Evolutionary conservation across 2,888 invertebrate genomes (phyloP).

Genomic region (Acronicta psi): DNA sequence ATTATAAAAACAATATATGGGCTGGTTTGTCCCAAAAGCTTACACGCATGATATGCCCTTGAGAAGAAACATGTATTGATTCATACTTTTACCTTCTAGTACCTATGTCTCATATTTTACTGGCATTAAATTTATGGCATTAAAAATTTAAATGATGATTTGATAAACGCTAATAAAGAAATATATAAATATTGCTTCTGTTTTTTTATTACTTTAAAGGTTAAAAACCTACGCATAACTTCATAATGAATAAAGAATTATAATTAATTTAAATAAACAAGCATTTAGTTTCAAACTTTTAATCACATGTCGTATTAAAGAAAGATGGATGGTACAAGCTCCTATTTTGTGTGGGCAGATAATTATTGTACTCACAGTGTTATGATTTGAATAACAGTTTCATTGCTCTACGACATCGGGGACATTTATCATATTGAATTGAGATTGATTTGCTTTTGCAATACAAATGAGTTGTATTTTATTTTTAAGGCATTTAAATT

Average conservation of each 20-base stretch:
- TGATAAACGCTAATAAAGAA: no score
- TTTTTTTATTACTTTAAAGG: conserved; percentile 1
- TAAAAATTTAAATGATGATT: no score
- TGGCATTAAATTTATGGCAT: no score
- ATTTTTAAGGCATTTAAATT: conserved; percentile 1
- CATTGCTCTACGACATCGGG: conserved; percentile 6
- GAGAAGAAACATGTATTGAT: no score
- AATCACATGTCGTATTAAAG: conserved; percentile 20
- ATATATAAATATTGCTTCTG: neutral
- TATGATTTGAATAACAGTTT: conserved; percentile 20
- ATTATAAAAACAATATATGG: no score
- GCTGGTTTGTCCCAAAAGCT: no score
- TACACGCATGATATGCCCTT: no score
- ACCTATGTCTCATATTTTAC: no score
- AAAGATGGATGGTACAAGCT: conserved; percentile 26
- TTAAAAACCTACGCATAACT: neutral
- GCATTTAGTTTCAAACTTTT: conserved; percentile 20
- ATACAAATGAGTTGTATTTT: conserved; percentile 1
- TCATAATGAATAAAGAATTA: conserved; percentile 7
- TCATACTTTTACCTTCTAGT: no score
- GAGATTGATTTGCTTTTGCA: conserved; percentile 20
- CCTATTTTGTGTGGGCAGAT: conserved; percentile 26
- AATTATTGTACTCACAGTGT: conserved; percentile 10
- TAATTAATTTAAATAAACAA: conserved; percentile 25
- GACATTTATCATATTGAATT: conserved; percentile 4